Base-by-base conservation (phyloP, 2,888 invertebrate species). In the Drosophila differens region DNA sequence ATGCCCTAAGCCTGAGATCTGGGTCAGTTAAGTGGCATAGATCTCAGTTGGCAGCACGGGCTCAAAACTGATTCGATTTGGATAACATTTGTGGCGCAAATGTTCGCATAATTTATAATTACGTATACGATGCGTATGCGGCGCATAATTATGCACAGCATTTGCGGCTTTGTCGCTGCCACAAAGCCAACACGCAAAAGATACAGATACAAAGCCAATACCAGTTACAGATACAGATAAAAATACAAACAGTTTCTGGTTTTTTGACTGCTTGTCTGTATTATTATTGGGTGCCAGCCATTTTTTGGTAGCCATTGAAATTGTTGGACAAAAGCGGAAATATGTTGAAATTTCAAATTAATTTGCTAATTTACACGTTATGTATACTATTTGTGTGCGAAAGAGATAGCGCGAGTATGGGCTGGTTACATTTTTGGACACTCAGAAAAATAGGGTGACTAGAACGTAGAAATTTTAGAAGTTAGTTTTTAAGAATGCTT, bases 301-400 rank as follows among this genome's bases (percentile, higher is more conserved):
- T 79, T 81, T 80, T 37, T 39, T 12, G 65, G 44, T 53, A 39
- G 68, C 68, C 78, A 79, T 78, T 81, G 59, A 65, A 70, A 59
- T 54, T 61, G 69, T 51, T 73, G 63, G 47, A 37, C 65, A 68
- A 69, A 69, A 81, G 78, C 84, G 84, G 89, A 84, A 89, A 87
- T 87, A 66, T 84, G 82, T 87, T 76, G 74, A 84, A 89, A 84
- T 76, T 65, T 82, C 59, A 72, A 89, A 86, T 83, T 81, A 74
- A 84, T 83, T 89, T 75, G 63, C 41, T 55, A 79, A 71, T 82
- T 81, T 61, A 62, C 64, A 54, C 51, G 39, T 51, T 47, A 52
- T n/a, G 62, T 9, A 25, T 47, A 22, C 35, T 10, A 2, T 30
- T 7, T 3, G 14, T 16, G 33, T 5, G 65, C 39, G n/a, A 57